These are phyloP conservation scores for Amphiprion clarkii DNA, from an alignment of 2,797 vertebrate genomes.

Conservation along the genomic window DNA sequence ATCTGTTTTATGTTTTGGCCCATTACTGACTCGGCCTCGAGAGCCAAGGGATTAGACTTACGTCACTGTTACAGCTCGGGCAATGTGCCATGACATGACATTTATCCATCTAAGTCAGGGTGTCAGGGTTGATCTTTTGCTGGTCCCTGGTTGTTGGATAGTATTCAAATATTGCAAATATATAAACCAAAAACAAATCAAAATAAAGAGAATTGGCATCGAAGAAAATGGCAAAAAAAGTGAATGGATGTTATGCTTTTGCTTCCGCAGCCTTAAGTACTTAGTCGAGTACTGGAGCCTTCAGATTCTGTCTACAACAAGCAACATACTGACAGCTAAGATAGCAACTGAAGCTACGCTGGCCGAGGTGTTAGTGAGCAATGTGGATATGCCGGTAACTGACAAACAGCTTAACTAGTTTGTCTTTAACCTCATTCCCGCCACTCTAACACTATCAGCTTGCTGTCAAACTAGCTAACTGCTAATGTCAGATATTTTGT, in stretches of 20 bases:
- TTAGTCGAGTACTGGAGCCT: too few species aligned
- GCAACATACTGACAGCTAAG: too few species aligned
- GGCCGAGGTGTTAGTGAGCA: too few species aligned
- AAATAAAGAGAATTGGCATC: neutral
- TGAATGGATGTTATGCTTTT: neutral
- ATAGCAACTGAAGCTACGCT: too few species aligned
- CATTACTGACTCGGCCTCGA: constrained; percentile 27
- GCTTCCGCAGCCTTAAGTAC: neutral
- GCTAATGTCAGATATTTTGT: too few species aligned
- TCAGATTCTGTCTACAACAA: too few species aligned
- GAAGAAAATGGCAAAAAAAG: neutral
- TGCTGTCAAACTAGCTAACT: too few species aligned
- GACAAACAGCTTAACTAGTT: neutral
- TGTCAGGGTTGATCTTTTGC: constrained; percentile 31
- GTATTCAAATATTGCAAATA: neutral
- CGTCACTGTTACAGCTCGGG: constrained; percentile 14
- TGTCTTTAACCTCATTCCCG: neutral
- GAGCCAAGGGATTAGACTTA: constrained; percentile 41
- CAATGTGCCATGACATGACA: constrained; percentile 35
- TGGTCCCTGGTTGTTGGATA: neutral
- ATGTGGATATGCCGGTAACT: neutral
- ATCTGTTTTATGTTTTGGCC: constrained; percentile 37
- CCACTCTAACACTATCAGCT: too few species aligned
- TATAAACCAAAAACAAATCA: neutral
- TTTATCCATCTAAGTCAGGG: constrained; percentile 28